Evolutionary conservation across 2,888 invertebrate species (phyloP).

Genomic region (Platycheirus albimanus): DNA sequence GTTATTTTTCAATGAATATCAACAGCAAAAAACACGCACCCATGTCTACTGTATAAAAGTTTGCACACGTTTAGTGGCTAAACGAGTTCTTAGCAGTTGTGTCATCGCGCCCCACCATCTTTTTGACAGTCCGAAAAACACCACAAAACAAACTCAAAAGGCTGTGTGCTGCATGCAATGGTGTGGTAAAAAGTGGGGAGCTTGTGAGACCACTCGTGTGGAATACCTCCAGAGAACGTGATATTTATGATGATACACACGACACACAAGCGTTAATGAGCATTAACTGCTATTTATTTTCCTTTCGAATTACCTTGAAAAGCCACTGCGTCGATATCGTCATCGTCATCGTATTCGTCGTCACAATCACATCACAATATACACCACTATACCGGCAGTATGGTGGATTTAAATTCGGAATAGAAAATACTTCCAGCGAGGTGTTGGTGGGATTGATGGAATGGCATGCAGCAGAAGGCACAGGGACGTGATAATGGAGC

Average conservation of each 20-base stretch:
- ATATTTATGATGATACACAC: conserved; percentile 31
- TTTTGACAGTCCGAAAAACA: conserved; percentile 20
- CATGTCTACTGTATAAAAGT: conserved; percentile 25
- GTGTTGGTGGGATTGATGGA: conserved; percentile 6
- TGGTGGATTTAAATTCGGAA: conserved; percentile 1
- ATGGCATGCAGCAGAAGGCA: conserved; percentile 1
- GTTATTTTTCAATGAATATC: background rate
- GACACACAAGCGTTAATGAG: conserved; percentile 49
- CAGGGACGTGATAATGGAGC: conserved; percentile 57
- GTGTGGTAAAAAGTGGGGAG: conserved; percentile 29
- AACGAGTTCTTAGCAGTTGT: conserved; percentile 67
- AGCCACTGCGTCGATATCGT: conserved; percentile 55
- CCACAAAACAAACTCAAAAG: conserved; percentile 33
- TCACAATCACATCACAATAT: conserved; percentile 12
- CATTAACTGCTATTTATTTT: conserved; percentile 66
- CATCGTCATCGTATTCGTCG: conserved; percentile 13
- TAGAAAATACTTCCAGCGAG: conserved; percentile 7
- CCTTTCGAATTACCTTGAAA: conserved; percentile 73
- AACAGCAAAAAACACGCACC: conserved; percentile 34
- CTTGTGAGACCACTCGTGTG: conserved; percentile 40
- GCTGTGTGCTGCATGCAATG: too few species aligned
- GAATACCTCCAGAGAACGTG: conserved; percentile 57
- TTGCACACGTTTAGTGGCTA: conserved; percentile 58
- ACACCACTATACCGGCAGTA: conserved; percentile 1
- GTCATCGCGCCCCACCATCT: conserved; percentile 52